Base-by-base conservation (phyloP, 2,888 invertebrate genomes). In the Stegana nigrithorax region DNA sequence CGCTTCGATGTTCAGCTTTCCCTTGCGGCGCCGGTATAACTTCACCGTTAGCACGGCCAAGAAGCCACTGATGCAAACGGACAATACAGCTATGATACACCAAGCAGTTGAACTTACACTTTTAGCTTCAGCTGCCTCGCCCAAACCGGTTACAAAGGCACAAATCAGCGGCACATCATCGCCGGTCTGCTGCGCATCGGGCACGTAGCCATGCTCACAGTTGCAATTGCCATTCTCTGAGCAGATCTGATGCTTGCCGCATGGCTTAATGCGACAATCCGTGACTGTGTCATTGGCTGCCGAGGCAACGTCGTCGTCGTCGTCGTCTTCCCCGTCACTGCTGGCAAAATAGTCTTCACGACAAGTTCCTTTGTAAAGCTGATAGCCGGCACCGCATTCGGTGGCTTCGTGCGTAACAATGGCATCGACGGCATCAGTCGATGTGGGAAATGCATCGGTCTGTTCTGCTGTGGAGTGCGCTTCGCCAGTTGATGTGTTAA, bases 341-440 rank as follows among this genome's bases (percentile, higher is more conserved):
- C 78, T 81, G 36, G 71, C 70, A 60, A 81, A 82, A 39, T 76
- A 47, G 21, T 73, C 64, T 6, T 73, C 66, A 5, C 75, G 75
- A 42, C 81, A 81, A 6, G 72, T 64, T 1, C 80, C 79, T 0
- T 57, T 63, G 59, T 78, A 78, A n/a, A 69, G 67, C 0, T 79
- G 64, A 50, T 59, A 79, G 10, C 74, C 77, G 1, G 50, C 57
- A 3, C 60, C 60, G n/a, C 81, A 81, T 25, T 69, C 68, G 1
- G 36, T 14, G 0, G 19, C 23, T 5, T 0, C 4, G 1, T 5
- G 4, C 6, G n/a, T 3, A 8, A n/a, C 59, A 1, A 39, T 21
- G 1, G 57, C 50, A 12, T 17, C 47, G 21, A 7, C 59, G 39
- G 12, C 44, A 19, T 12, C 51, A 42, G 32, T 17, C 12, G 19